Evolutionary conservation across 1,140 invertebrate genomes (phyloP).

Genomic region (Conopomorpha cramerella): DNA sequence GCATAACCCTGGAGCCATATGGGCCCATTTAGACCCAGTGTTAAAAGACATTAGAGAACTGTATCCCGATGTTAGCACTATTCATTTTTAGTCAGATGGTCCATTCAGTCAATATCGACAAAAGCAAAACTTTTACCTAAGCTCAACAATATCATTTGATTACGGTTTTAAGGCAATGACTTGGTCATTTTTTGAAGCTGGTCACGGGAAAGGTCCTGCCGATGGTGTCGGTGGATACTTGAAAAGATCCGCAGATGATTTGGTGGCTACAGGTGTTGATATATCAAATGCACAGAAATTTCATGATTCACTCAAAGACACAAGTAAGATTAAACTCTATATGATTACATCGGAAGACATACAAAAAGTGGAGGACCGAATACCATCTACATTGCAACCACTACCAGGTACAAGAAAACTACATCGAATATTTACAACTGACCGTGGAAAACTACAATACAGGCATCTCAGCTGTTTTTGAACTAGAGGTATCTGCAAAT

Average conservation of each 20-base stretch:
- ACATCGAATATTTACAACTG: no score
- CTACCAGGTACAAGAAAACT: no score
- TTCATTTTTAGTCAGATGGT: constrained; percentile 1
- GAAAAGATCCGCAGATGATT: constrained; percentile 1
- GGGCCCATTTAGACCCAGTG: constrained; percentile 10
- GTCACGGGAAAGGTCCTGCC: no score
- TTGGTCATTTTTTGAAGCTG: constrained; percentile 3
- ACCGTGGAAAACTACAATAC: no score
- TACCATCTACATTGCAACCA: no score
- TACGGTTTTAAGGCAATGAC: constrained; percentile 1
- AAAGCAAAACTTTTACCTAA: constrained; percentile 3
- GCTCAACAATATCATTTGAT: not conserved
- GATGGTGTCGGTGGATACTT: constrained; percentile 1
- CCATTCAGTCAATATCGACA: constrained; percentile 1
- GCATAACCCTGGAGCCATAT: constrained; percentile 11
- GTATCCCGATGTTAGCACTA: not conserved
- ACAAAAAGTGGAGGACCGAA: not conserved
- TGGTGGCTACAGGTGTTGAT: not conserved
- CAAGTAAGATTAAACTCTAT: not conserved
- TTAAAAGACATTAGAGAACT: constrained; percentile 1
- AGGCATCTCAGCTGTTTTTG: no score
- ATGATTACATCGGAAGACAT: not conserved
- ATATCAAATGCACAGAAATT: not conserved
- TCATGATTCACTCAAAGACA: not conserved
- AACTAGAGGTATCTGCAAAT: no score